Evolutionary conservation across 2,113 vertebrate genomes (phyloP).

Genomic region (Tinamus guttatus): DNA sequence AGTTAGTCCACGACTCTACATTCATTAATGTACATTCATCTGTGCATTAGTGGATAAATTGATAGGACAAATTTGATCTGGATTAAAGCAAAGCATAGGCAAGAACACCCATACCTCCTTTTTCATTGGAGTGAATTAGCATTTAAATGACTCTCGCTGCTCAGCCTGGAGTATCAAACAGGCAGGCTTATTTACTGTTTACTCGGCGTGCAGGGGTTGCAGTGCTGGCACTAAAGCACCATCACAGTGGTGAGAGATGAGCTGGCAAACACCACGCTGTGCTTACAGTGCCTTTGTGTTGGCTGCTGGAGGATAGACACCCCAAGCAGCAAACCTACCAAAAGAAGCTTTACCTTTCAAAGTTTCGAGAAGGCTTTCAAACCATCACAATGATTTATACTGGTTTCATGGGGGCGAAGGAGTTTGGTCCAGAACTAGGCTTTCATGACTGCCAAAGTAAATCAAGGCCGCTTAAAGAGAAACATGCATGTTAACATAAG

Average conservation of each 20-base stretch:
- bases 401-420: neutral
- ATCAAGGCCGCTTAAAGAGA: neutral
- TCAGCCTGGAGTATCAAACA: neutral
- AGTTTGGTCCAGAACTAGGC: neutral
- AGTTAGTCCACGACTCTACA: accelerated
- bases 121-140: neutral
- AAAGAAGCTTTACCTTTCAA: no score
- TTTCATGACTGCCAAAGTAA: neutral
- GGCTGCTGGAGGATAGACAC: no score
- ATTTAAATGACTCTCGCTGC: neutral
- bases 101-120: neutral
- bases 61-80: accelerated
- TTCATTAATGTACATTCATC: accelerated
- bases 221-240: neutral
- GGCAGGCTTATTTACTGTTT: no score
- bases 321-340: no score
- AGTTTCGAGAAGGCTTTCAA: no score
- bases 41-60: accelerated
- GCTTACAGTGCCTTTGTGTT: no score
- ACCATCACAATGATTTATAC: no score
- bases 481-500: neutral
- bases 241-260: no score
- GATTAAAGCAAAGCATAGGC: neutral
- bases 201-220: no score
- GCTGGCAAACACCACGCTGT: no score